These are phyloP conservation scores for Ridgeia piscesae DNA, from an alignment of 1,140 invertebrate species.

Conservation along the genomic window DNA sequence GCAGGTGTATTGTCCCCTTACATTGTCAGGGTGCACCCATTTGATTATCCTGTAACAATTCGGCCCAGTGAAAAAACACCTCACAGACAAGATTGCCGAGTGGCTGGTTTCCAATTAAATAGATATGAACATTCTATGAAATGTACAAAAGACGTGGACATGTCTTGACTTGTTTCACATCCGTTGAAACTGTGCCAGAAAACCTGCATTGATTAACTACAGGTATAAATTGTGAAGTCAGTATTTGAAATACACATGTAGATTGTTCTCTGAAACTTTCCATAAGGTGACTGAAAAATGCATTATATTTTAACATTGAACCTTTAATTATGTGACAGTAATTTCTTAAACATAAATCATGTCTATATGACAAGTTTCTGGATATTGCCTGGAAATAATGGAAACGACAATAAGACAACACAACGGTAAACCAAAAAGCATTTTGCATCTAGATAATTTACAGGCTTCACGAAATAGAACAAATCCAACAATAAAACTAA, in stretches of 20 bases:
- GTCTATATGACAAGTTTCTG: neutral
- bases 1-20: neutral
- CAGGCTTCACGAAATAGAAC: no score
- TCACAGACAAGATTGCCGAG: neutral
- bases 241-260: neutral
- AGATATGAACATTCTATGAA: slow-evolving; percentile 1
- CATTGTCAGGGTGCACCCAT: neutral
- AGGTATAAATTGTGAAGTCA: neutral
- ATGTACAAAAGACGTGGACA: neutral
- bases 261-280: neutral
- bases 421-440: neutral
- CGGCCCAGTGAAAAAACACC: neutral
- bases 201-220: neutral
- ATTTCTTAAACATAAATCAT: neutral
- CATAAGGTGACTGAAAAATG: neutral
- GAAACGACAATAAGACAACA: neutral
- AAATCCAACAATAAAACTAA: no score
- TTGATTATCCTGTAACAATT: neutral
- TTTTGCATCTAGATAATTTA: neutral
- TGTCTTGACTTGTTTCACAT: neutral
- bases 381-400: neutral
- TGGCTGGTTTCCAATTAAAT: neutral
- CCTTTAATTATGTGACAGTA: neutral
- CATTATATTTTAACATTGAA: no score
- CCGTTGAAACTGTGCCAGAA: neutral